Conservation (phyloP, 2,888 invertebrate species). For the Fragum sueziense region DNA sequence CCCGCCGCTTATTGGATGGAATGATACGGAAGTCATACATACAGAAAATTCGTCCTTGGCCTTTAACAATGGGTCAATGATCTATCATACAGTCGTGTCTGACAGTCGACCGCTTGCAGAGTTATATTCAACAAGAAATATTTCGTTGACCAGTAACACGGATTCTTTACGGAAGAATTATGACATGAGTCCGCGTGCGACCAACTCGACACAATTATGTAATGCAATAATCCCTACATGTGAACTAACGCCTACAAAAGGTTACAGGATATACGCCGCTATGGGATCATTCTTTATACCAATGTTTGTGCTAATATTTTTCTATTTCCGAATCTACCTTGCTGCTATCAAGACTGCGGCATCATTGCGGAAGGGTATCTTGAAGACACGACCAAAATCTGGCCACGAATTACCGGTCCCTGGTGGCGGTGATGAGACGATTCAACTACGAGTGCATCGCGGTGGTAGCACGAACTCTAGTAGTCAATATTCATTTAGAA, state of each 20-base stretch:
- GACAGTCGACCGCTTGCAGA: not conserved
- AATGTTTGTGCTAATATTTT: conserved; percentile 98
- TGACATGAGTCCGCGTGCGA: too few species aligned
- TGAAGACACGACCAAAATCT: conserved; percentile 63
- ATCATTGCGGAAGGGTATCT: conserved; percentile 76
- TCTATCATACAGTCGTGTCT: not conserved
- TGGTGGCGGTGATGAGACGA: conserved; percentile 51
- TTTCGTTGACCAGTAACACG: not conserved
- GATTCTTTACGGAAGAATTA: not conserved
- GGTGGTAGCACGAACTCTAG: conserved; percentile 83
- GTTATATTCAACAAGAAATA: not conserved
- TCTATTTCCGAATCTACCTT: conserved; percentile 94
- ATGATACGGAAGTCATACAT: conserved; percentile 43
- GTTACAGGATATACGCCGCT: conserved; percentile 98
- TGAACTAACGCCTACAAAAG: conserved; percentile 83
- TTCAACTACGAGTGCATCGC: conserved; percentile 94
- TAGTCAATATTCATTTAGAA: conserved; percentile 23
- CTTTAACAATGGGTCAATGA: not conserved
- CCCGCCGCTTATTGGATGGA: conserved; percentile 95
- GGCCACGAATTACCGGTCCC: conserved; percentile 42
- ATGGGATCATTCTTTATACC: conserved; percentile 99
- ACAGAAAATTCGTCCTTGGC: not conserved
- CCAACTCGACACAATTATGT: conserved; percentile 16
- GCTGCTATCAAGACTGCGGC: conserved; percentile 87
- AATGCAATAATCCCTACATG: conserved; percentile 59